Percentiles rank a stretch among this genome's conserved stretches.
Conservation (phyloP, 2,113 vertebrate species). For the Poeciliopsis retropinna region DNA sequence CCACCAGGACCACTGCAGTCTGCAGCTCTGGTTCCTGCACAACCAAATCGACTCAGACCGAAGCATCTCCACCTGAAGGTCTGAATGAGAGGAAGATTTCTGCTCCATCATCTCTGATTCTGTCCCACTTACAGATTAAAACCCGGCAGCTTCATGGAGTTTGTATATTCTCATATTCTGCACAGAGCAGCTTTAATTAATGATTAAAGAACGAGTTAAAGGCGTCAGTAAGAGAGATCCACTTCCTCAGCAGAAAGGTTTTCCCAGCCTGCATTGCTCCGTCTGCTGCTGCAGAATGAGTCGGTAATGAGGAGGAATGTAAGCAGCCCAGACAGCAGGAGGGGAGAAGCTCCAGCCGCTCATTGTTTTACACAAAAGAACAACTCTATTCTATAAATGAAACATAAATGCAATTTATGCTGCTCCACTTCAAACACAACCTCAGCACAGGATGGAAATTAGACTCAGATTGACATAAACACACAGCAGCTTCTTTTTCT, state of each 20-base stretch:
- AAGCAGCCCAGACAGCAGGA: background rate
- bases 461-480: background rate
- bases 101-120: background rate
- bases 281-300: background rate
- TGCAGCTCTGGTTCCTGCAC: background rate
- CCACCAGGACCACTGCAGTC: background rate
- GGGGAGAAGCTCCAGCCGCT: background rate
- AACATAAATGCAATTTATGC: background rate
- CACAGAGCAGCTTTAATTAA: constrained; percentile 27
- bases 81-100: background rate
- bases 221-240: background rate
- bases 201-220: constrained; percentile 1
- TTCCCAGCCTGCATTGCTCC: background rate
- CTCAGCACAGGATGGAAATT: background rate
- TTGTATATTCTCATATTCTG: background rate
- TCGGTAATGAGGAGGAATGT: constrained; percentile 14
- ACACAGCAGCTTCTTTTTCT: background rate
- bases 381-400: background rate
- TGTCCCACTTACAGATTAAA: background rate
- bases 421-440: background rate
- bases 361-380: background rate
- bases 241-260: constrained; percentile 1
- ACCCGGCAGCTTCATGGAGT: background rate
- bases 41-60: background rate
- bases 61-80: background rate